phyloP scores from a whole-genome alignment of 2,113 vertebrate species.

The Psephotus haematonotus region DNA sequence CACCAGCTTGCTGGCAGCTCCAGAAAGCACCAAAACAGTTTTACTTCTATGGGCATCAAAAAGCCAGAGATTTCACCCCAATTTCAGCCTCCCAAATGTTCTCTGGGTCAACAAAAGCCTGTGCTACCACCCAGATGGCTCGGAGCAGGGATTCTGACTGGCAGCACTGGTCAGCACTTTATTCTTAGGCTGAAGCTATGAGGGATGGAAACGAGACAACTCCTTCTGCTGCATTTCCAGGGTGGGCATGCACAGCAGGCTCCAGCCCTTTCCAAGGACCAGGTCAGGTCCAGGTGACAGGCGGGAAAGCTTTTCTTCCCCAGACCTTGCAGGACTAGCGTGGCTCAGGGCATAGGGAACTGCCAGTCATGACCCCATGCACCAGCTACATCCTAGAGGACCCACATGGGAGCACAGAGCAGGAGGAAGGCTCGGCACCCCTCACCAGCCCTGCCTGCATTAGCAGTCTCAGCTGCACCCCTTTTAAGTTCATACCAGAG shows the following conservation, averaged over 20 bases:
- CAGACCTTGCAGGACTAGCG: neutral
- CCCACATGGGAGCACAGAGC: fast-evolving
- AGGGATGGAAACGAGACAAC: neutral
- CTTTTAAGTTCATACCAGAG: neutral
- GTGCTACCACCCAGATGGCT: neutral
- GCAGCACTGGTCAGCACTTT: neutral
- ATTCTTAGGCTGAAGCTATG: neutral
- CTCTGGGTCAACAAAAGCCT: neutral
- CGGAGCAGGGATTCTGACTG: neutral
- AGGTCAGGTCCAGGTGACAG: neutral
- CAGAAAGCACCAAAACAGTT: neutral
- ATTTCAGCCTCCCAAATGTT: neutral
- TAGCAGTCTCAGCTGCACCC: conserved; percentile 29
- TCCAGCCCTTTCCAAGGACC: neutral
- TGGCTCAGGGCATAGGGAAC: neutral
- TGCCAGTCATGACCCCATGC: neutral
- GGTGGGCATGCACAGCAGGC: neutral
- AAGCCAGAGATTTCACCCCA: neutral
- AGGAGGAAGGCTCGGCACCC: neutral
- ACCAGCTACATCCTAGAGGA: neutral
- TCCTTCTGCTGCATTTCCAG: neutral
- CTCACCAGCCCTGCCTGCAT: neutral
- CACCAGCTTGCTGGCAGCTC: neutral
- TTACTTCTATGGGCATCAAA: neutral
- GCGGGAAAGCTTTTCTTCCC: neutral